Conservation (phyloP, 2,888 invertebrate genomes). For the Neria commutata region DNA sequence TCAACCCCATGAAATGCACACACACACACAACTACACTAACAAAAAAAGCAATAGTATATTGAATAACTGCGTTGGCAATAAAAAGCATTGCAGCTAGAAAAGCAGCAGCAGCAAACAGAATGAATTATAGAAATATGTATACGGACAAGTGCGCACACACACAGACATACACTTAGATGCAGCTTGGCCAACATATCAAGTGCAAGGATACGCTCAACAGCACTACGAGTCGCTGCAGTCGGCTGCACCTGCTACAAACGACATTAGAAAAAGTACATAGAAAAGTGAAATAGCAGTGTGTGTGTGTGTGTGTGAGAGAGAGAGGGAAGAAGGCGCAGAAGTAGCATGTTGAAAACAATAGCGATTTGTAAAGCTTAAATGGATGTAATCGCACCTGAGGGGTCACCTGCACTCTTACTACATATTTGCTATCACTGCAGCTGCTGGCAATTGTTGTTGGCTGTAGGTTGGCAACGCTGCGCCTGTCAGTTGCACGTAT, state of each 20-base stretch:
- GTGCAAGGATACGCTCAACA: neutral
- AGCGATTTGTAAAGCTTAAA: conserved; percentile 7
- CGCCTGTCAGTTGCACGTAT: neutral
- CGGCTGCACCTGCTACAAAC: neutral
- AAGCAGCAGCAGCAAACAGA: neutral
- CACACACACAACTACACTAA: too few species aligned
- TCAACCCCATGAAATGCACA: too few species aligned
- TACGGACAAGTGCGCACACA: neutral
- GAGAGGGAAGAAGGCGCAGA: too few species aligned
- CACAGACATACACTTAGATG: neutral
- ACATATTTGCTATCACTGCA: neutral
- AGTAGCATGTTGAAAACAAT: too few species aligned
- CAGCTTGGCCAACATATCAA: neutral
- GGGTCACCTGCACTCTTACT: neutral
- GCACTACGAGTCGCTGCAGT: neutral
- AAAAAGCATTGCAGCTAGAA: neutral
- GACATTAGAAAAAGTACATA: too few species aligned
- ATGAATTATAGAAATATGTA: neutral
- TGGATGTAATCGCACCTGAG: neutral
- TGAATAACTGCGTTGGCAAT: too few species aligned
- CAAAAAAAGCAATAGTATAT: too few species aligned
- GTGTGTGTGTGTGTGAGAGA: too few species aligned
- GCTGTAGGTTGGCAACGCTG: neutral
- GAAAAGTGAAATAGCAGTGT: too few species aligned
- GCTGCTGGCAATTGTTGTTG: neutral